Conservation (phyloP, 2,797 vertebrate genomes). For the Echeneis naucrates region DNA sequence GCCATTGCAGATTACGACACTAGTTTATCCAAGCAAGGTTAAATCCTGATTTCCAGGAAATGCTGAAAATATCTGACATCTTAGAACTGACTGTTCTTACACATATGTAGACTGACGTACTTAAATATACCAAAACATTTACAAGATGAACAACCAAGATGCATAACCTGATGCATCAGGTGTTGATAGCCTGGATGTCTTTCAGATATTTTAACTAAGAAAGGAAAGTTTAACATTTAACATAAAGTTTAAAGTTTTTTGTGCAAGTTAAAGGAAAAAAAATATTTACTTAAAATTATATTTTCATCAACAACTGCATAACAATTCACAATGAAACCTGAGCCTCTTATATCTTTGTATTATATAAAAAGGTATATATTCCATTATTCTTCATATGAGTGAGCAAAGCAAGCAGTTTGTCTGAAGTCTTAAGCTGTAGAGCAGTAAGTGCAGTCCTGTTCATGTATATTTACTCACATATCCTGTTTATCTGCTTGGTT, state of each 20-base stretch:
- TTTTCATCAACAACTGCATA: neutral
- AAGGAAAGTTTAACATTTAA: neutral
- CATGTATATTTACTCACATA: constrained; percentile 13
- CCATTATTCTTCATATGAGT: neutral
- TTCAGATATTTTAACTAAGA: neutral
- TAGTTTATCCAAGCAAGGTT: neutral
- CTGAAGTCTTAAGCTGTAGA: neutral
- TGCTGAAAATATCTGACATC: neutral
- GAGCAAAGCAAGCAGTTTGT: neutral
- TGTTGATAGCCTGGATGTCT: neutral
- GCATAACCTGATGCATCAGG: no score
- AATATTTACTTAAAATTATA: neutral
- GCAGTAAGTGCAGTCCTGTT: neutral
- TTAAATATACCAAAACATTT: neutral
- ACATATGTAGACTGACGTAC: no score
- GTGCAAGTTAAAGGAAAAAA: neutral
- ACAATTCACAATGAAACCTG: neutral
- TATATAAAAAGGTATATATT: neutral
- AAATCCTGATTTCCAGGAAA: neutral
- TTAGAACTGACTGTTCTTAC: no score
- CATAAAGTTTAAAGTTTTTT: no score
- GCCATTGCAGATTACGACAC: neutral
- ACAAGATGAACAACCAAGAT: no score
- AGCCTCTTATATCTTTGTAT: neutral
- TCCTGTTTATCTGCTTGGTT: constrained; percentile 60